Evolutionary conservation across 2,113 vertebrate species (phyloP), one percentile per base, ranked within the genome.

Genomic region (Perccottus glenii): DNA sequence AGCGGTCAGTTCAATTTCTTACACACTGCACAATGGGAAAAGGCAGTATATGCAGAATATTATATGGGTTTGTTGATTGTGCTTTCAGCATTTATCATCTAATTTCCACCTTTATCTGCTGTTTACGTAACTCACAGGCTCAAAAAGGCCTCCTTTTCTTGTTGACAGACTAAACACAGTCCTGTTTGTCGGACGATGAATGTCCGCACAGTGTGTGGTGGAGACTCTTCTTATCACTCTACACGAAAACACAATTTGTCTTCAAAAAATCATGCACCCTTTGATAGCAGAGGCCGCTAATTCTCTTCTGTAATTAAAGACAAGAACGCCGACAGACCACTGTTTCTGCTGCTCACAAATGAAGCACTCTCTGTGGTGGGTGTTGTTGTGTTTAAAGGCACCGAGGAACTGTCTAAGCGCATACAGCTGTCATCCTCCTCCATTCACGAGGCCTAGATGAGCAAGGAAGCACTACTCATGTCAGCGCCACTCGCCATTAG

Each of bases 401-500:
- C 82, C 0, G 74, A 84, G 77, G 70, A 84, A 76, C 73, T 69
- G 78, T 75, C 71, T 64, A 40, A 53, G n/a, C 78, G 3, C 80
- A 73, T 69, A 38, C 81, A 72, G 82, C 80, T 89, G 87, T 89
- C 85, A 81, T 78, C 87, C 16, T 83, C 69, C 14, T 0, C 52
- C 58, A 56, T 62, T 88, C 81, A 72, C 71, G 27, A 51, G 77
- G 70, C 70, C 78, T 46, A 35, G 84, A 78, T 64, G 75, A 82
- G 78, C 80, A 67, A 79, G 76, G 83, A 81, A 85, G 85, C 81
- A 85, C 84, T 77, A 78, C 81, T 88, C 86, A 89, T 87, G 85
- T 88, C 89, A 81, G 83, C 88, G 50, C 85, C 16, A 76, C 15
- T 64, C 71, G 33, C 73, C 60, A 52, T 51, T 40, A 59, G 63